A percentile compares a stretch with the other conserved stretches of the same genome.
Conservation (phyloP, 2,888 invertebrate genomes). For the Hedychridium roseum region DNA sequence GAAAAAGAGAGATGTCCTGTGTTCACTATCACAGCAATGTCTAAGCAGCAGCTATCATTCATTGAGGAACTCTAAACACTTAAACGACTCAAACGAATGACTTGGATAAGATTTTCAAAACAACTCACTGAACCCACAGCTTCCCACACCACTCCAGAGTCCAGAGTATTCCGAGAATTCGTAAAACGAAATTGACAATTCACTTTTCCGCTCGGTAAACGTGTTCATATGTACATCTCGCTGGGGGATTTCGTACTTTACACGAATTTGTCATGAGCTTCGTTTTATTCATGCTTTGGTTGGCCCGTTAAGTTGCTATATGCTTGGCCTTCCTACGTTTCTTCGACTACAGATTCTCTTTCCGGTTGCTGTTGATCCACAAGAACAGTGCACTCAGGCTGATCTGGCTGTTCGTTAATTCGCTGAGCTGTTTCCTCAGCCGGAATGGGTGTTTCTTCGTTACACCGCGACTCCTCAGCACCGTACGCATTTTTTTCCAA, state of each 20-base stretch:
- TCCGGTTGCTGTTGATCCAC: slow-evolving; percentile 17
- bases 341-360: slow-evolving; percentile 15
- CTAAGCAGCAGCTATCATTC: slow-evolving; percentile 44
- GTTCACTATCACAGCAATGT: slow-evolving; percentile 61
- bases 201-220: slow-evolving; percentile 12
- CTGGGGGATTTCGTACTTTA: slow-evolving; percentile 32
- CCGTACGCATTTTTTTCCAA: slow-evolving; percentile 7
- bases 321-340: slow-evolving; percentile 3
- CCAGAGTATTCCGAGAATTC: slow-evolving; percentile 15
- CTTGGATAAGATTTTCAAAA: slow-evolving; percentile 20
- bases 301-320: not conserved
- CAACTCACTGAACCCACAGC: slow-evolving; percentile 39
- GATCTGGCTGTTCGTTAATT: slow-evolving; percentile 12
- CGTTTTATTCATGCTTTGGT: slow-evolving; percentile 23
- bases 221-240: slow-evolving; percentile 35
- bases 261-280: slow-evolving; percentile 23
- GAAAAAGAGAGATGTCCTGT: slow-evolving; percentile 57
- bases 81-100: slow-evolving; percentile 30
- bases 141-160: slow-evolving; percentile 46
- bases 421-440: slow-evolving; percentile 17
- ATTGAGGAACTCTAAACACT: slow-evolving; percentile 18
- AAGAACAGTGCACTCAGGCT: slow-evolving; percentile 8
- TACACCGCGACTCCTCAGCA: slow-evolving; percentile 14
- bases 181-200: slow-evolving; percentile 11
- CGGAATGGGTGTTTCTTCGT: slow-evolving; percentile 16